Evolutionary conservation across 1,140 invertebrate species (phyloP).

Genomic region (Pogonomyrmex barbatus): DNA sequence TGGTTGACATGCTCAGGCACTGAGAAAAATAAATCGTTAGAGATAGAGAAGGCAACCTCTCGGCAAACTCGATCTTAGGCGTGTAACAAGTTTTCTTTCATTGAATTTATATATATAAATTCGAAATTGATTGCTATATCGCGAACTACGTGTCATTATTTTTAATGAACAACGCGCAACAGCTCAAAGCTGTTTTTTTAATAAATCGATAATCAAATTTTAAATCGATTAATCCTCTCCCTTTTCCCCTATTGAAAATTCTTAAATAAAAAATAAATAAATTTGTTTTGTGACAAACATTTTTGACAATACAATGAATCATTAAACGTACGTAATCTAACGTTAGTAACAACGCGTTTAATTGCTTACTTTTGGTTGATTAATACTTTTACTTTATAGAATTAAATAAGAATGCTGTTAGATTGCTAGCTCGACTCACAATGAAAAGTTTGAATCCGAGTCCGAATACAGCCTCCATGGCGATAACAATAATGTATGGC

Average conservation of each 20-base stretch:
- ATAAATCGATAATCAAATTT: too few relatives aligned
- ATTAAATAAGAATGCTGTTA: neutral
- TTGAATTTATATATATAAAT: too few relatives aligned
- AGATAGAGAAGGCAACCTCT: too few relatives aligned
- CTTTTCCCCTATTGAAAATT: too few relatives aligned
- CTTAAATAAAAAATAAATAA: too few relatives aligned
- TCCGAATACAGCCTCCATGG: conserved; percentile 87
- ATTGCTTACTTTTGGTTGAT: neutral
- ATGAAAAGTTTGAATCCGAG: conserved; percentile 87
- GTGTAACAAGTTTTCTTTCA: too few relatives aligned
- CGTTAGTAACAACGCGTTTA: neutral
- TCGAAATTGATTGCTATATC: too few relatives aligned
- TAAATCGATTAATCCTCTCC: too few relatives aligned
- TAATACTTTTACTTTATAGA: neutral
- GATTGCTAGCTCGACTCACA: conserved; percentile 83
- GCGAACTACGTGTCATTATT: too few relatives aligned
- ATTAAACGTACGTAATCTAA: neutral
- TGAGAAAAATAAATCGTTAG: conserved; percentile 72
- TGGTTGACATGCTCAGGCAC: conserved; percentile 88
- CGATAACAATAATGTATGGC: conserved; percentile 89
- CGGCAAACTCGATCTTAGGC: too few relatives aligned
- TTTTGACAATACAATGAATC: neutral
- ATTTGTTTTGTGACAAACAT: neutral
- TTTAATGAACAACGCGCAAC: too few relatives aligned
- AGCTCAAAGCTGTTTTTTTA: too few relatives aligned